Conservation (phyloP, 2,888 invertebrate genomes). For the Autographa gamma region DNA sequence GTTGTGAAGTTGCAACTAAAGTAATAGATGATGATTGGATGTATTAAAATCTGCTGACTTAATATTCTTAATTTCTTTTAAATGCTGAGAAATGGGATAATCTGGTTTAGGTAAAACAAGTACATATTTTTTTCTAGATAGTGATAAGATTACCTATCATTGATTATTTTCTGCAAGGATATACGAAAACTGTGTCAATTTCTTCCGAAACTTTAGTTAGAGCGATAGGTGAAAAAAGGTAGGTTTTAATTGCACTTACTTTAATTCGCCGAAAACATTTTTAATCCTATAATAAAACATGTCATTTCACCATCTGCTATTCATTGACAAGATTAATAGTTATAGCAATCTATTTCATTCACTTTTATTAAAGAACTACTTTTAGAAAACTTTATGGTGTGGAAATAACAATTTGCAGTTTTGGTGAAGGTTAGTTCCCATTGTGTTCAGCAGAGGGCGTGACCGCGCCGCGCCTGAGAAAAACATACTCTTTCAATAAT, state of each 20-base stretch:
- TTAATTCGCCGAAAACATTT: constrained; percentile 38
- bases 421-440: constrained; percentile 71
- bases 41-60: no score
- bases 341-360: constrained; percentile 67
- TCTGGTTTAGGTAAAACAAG: no score
- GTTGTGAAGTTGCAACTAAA: not conserved
- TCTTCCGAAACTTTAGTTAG: not conserved
- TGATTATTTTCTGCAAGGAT: no score
- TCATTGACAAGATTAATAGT: constrained; percentile 84
- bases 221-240: not conserved
- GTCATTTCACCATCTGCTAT: constrained; percentile 70
- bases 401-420: constrained; percentile 87
- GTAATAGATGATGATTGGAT: no score
- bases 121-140: no score
- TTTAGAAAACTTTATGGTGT: constrained; percentile 84
- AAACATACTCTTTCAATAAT: constrained; percentile 71
- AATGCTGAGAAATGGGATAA: no score
- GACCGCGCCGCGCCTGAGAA: constrained; percentile 72
- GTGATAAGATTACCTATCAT: no score
- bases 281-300: constrained; percentile 63
- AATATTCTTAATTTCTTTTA: no score
- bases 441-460: constrained; percentile 83
- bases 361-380: constrained; percentile 69
- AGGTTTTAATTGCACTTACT: not conserved
- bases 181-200: not conserved